These are phyloP conservation scores for Trididemnum clinides DNA, from an alignment of 23 tunicate genomes.

Conservation along the genomic window DNA sequence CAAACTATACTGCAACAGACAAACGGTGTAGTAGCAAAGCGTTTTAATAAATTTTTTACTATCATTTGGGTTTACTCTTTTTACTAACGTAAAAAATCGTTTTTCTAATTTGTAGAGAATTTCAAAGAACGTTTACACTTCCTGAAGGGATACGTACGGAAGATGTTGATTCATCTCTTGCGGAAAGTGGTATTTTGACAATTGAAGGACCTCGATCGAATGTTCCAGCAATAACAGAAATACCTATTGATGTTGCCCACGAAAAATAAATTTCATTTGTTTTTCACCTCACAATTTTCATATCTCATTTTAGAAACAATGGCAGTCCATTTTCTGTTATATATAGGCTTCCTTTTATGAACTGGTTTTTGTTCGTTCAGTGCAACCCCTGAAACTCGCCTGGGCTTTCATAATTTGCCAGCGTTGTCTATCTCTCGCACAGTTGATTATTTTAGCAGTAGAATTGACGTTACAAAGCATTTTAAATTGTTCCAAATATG, in stretches of 20 bases:
- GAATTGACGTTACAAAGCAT: too few relatives aligned
- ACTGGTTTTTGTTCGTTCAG: too few relatives aligned
- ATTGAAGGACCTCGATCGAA: constrained; percentile 45
- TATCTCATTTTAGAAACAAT: neutral
- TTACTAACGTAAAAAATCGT: neutral
- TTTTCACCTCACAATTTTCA: neutral
- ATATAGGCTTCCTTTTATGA: too few relatives aligned
- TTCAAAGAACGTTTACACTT: constrained; percentile 46
- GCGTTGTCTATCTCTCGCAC: too few relatives aligned
- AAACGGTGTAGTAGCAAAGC: too few relatives aligned
- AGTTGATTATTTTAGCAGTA: too few relatives aligned
- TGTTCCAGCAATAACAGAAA: neutral
- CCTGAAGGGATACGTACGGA: constrained; percentile 59
- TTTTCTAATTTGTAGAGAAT: constrained; percentile 68
- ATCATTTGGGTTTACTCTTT: too few relatives aligned
- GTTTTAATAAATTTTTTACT: too few relatives aligned
- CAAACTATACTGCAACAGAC: too few relatives aligned
- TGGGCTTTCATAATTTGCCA: too few relatives aligned
- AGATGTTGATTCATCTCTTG: constrained; percentile 42
- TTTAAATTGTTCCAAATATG: too few relatives aligned
- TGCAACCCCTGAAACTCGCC: too few relatives aligned
- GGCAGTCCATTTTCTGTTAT: neutral
- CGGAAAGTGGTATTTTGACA: constrained; percentile 55
- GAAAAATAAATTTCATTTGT: neutral
- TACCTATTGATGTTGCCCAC: constrained; percentile 5